Evolutionary conservation across 1,140 invertebrate genomes (phyloP).

Genomic region (Euschistus heros): DNA sequence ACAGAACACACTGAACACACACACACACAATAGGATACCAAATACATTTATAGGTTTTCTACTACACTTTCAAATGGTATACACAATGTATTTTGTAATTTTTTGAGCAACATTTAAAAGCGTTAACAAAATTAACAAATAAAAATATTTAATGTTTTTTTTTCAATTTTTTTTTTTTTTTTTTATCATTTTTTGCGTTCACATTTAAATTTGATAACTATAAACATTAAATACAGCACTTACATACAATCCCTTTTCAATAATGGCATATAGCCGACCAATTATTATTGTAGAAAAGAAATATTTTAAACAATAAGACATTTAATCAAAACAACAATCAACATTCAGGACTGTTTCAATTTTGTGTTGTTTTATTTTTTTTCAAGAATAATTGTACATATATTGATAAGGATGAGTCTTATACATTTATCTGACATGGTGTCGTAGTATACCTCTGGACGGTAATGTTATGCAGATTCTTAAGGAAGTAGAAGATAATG

Average conservation of each 20-base stretch:
- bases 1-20: conserved; percentile 12
- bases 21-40: conserved; percentile 15
- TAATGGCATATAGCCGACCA: background rate
- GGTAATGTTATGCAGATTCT: conserved; percentile 1
- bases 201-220: background rate
- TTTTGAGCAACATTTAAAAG: conserved; percentile 16
- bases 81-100: background rate
- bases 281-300: background rate
- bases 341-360: background rate
- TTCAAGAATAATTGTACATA: background rate
- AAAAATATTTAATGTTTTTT: too few species aligned
- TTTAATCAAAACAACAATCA: background rate
- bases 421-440: background rate
- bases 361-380: background rate
- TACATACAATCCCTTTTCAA: background rate
- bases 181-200: background rate
- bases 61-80: conserved; percentile 12
- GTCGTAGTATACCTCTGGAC: conserved; percentile 1
- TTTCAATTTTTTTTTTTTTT: background rate
- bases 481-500: background rate
- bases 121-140: conserved; percentile 4
- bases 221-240: conserved; percentile 4
- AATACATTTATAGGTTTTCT: conserved; percentile 4
- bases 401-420: background rate
- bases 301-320: background rate